Conservation (phyloP, 1,140 invertebrate species). For the Gryllus bimaculatus region DNA sequence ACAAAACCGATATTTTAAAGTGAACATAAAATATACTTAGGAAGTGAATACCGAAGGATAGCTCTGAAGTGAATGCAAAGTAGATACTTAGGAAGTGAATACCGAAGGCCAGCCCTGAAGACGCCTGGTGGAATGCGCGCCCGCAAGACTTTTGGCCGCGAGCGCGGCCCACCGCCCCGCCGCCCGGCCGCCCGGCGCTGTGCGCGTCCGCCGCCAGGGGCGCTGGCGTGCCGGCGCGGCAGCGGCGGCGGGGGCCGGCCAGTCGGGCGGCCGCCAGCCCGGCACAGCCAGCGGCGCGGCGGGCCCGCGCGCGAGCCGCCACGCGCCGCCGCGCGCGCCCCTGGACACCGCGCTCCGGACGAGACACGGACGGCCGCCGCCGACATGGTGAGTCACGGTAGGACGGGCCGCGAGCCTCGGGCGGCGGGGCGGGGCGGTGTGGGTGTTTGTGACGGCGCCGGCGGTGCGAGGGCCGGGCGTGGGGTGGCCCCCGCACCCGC, state of each 20-base stretch:
- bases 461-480: no score
- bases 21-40: no score
- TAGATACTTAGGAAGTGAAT: no score
- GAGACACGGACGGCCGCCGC: slow-evolving; percentile 36
- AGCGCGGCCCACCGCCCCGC: background rate
- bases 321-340: slow-evolving; percentile 53
- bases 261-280: background rate
- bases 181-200: background rate
- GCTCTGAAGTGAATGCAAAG: no score
- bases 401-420: no score
- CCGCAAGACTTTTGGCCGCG: no score
- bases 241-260: slow-evolving; percentile 6
- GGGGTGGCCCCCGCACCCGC: no score
- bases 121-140: no score
- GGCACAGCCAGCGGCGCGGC: slow-evolving; percentile 33
- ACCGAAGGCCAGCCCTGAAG: no score
- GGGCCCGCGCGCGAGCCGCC: slow-evolving; percentile 49
- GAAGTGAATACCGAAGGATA: no score
- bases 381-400: slow-evolving; percentile 27
- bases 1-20: no score
- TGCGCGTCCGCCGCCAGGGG: background rate
- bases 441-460: background rate
- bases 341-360: slow-evolving; percentile 28
- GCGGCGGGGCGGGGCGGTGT: no score
- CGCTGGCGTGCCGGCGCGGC: background rate